Evolutionary conservation across 2,113 vertebrate species (phyloP).

Genomic region (Eretmodus cyanostictus): DNA sequence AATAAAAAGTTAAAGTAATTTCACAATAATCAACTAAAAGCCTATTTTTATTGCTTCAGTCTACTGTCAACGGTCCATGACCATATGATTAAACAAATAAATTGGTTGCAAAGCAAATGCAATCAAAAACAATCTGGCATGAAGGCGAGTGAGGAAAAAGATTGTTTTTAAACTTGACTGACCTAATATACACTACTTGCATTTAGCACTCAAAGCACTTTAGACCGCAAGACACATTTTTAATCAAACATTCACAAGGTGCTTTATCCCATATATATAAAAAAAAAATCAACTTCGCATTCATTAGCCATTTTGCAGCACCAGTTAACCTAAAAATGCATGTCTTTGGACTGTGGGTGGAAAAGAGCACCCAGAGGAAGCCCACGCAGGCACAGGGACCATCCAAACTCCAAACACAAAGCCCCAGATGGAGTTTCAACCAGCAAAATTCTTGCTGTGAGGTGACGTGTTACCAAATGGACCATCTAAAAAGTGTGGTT

Average conservation of each 20-base stretch:
- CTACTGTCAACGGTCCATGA: neutral
- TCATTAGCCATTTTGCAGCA: neutral
- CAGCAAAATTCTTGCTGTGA: neutral
- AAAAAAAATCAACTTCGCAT: neutral
- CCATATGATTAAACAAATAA: neutral
- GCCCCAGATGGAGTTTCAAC: neutral
- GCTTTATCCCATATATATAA: neutral
- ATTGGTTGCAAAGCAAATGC: neutral
- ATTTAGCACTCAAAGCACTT: neutral
- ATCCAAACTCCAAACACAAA: neutral
- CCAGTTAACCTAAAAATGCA: neutral
- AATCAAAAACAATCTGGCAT: neutral
- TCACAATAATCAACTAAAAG: neutral
- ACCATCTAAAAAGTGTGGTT: neutral
- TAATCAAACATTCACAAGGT: neutral
- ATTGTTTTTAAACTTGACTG: neutral
- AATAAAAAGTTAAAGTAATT: neutral
- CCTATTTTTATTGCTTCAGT: neutral
- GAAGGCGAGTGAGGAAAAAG: neutral
- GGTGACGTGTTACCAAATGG: neutral
- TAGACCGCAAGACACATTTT: neutral
- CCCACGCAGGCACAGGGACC: neutral
- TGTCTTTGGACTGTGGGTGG: neutral
- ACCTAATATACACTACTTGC: neutral
- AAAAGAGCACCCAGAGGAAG: neutral